Conservation (phyloP, 2,797 vertebrate genomes). For the Acanthopagrus latus region DNA sequence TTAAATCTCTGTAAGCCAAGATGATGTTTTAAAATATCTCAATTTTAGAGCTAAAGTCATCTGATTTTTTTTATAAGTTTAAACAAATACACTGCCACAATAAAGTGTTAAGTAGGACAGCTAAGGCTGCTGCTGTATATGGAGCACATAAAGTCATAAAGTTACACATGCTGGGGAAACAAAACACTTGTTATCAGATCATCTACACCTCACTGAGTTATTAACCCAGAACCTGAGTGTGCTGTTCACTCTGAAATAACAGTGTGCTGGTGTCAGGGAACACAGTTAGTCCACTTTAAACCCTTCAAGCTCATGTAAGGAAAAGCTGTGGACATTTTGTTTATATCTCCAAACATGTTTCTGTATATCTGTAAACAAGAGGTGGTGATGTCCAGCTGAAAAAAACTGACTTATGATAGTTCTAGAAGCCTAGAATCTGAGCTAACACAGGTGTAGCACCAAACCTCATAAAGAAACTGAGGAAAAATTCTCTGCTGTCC, state of each 20-base stretch:
- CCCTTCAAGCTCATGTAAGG: accelerated
- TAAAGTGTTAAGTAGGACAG: not conserved
- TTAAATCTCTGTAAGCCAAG: too few species aligned
- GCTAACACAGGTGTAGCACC: constrained; percentile 10
- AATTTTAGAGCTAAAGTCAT: not conserved
- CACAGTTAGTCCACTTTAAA: not conserved
- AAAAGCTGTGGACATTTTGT: not conserved
- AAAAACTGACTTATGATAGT: not conserved
- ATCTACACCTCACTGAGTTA: not conserved
- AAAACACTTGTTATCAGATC: constrained; percentile 5
- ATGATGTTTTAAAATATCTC: not conserved
- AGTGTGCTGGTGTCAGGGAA: not conserved
- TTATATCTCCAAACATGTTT: not conserved
- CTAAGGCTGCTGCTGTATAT: not conserved
- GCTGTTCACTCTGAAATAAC: not conserved
- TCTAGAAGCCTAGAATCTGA: not conserved
- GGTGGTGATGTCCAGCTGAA: not conserved
- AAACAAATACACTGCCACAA: too few species aligned
- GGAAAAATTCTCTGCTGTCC: not conserved
- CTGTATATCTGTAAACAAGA: not conserved
- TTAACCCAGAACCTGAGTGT: not conserved
- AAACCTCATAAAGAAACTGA: constrained; percentile 17
- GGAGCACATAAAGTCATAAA: not conserved
- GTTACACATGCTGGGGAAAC: not conserved
- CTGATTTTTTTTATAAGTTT: not conserved